Evolutionary conservation across 1,140 invertebrate genomes (phyloP).

Genomic region (Diorhabda elongata): DNA sequence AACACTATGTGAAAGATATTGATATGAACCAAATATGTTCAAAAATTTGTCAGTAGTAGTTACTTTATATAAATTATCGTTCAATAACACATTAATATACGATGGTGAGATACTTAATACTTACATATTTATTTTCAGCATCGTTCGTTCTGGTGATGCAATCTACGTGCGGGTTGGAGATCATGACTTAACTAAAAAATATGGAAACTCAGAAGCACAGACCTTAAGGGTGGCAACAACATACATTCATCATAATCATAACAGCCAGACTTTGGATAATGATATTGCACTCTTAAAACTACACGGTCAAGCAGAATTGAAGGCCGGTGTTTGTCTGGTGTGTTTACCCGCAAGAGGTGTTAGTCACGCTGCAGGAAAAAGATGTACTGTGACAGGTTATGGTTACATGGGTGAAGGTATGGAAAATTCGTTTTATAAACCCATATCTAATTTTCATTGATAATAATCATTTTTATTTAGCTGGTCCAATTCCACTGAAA

Average conservation of each 20-base stretch:
- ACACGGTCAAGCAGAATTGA: slow-evolving; percentile 83
- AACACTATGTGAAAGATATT: no score
- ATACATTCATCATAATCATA: slow-evolving; percentile 95
- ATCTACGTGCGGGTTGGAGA: slow-evolving; percentile 91
- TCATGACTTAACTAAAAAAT: slow-evolving; percentile 83
- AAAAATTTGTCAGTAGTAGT: no score
- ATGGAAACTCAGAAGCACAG: slow-evolving; percentile 82
- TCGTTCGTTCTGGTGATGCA: slow-evolving; percentile 83
- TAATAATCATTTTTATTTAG: slow-evolving; percentile 50
- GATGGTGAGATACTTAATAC: no score
- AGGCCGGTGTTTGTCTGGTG: slow-evolving; percentile 75
- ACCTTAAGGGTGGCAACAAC: slow-evolving; percentile 84
- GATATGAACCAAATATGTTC: no score
- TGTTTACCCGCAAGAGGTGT: slow-evolving; percentile 85
- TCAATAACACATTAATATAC: no score
- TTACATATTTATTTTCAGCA: slow-evolving; percentile 55
- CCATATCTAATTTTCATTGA: background rate
- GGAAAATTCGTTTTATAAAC: slow-evolving; percentile 22
- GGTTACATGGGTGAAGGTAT: slow-evolving; percentile 91
- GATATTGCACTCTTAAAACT: slow-evolving; percentile 92
- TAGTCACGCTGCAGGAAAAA: slow-evolving; percentile 78
- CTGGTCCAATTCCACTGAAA: slow-evolving; percentile 82
- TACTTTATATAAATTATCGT: no score
- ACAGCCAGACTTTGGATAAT: slow-evolving; percentile 84
- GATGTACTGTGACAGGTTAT: slow-evolving; percentile 90